Conservation (phyloP, 2,797 vertebrate genomes). For the Sebastes matsubarae region DNA sequence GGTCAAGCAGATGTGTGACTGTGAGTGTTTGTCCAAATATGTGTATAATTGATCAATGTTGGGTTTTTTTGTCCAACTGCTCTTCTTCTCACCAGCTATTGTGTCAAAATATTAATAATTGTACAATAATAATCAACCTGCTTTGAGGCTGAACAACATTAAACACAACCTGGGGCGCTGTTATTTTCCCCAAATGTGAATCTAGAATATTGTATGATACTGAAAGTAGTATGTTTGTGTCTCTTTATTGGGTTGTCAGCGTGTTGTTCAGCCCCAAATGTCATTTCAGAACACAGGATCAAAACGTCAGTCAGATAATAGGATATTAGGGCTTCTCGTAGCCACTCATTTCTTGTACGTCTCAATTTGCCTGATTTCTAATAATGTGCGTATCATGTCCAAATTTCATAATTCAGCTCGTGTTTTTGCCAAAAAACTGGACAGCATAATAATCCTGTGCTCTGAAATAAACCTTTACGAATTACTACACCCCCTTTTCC, state of each 20-base stretch:
- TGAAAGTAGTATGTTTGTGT: neutral
- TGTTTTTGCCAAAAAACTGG: neutral
- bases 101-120: slow-evolving; percentile 38
- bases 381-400: neutral
- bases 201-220: neutral
- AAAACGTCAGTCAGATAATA: neutral
- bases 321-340: neutral
- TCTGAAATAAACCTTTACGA: slow-evolving; percentile 55
- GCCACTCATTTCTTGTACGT: neutral
- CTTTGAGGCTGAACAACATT: slow-evolving; percentile 66
- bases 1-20: slow-evolving; percentile 14
- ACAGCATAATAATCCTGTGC: slow-evolving; percentile 35
- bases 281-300: slow-evolving; percentile 57
- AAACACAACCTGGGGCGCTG: neutral
- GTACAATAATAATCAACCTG: slow-evolving; percentile 34
- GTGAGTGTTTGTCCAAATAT: slow-evolving; percentile 5
- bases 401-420: neutral
- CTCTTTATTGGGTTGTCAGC: neutral
- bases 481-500: slow-evolving; percentile 1
- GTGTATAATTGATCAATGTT: slow-evolving; percentile 16
- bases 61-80: slow-evolving; percentile 15
- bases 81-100: slow-evolving; percentile 36
- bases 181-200: neutral
- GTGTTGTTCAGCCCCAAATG: slow-evolving; percentile 60
- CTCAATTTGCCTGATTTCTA: neutral